Evolutionary conservation across 2,113 vertebrate genomes (phyloP).

Genomic region (Tinamus guttatus): DNA sequence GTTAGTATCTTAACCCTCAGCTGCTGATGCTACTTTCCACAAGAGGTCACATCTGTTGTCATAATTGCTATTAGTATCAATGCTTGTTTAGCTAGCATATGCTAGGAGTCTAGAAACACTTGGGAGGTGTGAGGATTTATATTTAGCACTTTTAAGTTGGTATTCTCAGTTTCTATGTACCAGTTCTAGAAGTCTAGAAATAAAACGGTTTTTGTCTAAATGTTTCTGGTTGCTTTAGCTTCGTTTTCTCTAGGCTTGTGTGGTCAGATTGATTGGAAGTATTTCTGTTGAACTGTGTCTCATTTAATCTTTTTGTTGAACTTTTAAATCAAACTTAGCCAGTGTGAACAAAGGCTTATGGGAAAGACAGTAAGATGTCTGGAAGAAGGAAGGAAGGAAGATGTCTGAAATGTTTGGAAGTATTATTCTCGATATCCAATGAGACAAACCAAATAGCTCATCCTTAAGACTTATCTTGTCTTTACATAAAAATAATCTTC

Average conservation of each 20-base stretch:
- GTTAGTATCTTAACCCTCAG: background rate
- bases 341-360: background rate
- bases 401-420: background rate
- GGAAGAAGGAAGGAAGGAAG: no score
- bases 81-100: no score
- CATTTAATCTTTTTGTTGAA: background rate
- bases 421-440: background rate
- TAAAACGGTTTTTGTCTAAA: no score
- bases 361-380: background rate
- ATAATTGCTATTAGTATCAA: no score
- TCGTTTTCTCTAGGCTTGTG: background rate
- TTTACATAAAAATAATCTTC: background rate
- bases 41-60: background rate
- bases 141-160: no score
- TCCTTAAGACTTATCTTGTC: background rate
- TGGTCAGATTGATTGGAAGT: background rate
- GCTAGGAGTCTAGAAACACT: no score
- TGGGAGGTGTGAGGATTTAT: no score
- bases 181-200: no score
- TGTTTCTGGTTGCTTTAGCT: no score
- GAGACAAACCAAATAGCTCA: background rate
- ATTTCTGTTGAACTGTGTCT: background rate
- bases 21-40: background rate
- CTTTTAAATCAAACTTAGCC: background rate
- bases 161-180: no score